Base-by-base conservation (phyloP, 2,888 invertebrate species). In the Carcina quercana region DNA sequence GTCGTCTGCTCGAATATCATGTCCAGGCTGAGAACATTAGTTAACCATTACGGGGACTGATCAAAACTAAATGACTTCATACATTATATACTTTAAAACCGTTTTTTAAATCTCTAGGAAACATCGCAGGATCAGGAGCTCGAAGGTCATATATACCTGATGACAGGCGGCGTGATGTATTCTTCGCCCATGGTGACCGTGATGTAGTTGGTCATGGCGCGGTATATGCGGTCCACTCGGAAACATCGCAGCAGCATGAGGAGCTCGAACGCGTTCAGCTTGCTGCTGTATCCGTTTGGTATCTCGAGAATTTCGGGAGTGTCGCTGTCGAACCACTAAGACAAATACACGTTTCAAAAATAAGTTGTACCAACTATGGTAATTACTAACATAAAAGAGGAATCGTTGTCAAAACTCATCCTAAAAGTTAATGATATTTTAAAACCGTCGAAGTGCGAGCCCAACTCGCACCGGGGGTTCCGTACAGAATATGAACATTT, bases 201-300 rank as follows among this genome's bases (percentile, higher is more conserved):
- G 50, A 96, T 93, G 67, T 91, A 97, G 62, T 92, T 89, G 15
- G 91, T 91, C 43, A 96, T 88, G n/a, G 93, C 92, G 44, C 93
- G 86, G 75, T 92, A 95, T 32, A 96, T 91, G 40, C 96, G 87
- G 76, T 97, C 97, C 11, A 95, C 88, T 13, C 96, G 88, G 84
- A 97, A 95, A 64, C 96, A 97, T 11, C 96, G 87, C 30, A 97
- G 75, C 35, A 97, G 62, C 92, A 96, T 92, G 31, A 97, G 79
- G 33, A 89, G 71, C 65, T 95, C 86, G 82, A 89, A 93, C 1
- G 89, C 85, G 12, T 78, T 70, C 45, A 94, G 60, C 6, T 60
- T 82, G 3, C 86, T 72, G n/a, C 88, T 87, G 66, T 93, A 96
- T 2, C 85, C 85, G 50, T 88, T 82, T 0, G 96, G 96, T 53